These are phyloP conservation scores for Heteronetta atricapilla DNA, from an alignment of 2,113 vertebrate genomes.

Conservation along the genomic window DNA sequence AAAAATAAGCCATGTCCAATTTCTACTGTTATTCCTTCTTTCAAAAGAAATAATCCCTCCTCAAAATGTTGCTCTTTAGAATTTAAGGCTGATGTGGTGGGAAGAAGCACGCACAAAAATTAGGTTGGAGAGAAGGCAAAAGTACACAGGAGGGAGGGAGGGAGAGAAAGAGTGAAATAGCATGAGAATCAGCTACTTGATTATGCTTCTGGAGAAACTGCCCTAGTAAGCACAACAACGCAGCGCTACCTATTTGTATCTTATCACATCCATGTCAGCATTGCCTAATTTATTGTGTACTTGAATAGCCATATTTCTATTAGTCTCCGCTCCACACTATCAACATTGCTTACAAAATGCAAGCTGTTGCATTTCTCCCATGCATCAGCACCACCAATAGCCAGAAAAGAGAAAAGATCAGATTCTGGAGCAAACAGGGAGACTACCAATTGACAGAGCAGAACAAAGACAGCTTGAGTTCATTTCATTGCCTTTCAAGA, in stretches of 20 bases:
- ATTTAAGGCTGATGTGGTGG: background rate
- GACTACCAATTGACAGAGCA: slow-evolving; percentile 17
- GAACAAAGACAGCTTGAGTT: slow-evolving; percentile 61
- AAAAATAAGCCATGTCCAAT: background rate
- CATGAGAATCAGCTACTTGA: slow-evolving; percentile 36
- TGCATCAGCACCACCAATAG: slow-evolving; percentile 72
- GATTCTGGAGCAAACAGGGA: background rate
- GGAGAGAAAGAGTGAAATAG: background rate
- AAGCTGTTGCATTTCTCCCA: slow-evolving; percentile 23
- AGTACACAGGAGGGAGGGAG: background rate
- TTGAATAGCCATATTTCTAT: slow-evolving; percentile 68
- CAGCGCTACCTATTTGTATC: slow-evolving; percentile 40
- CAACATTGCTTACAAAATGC: slow-evolving; percentile 23
- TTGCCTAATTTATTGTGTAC: slow-evolving; percentile 65
- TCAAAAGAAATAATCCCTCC: background rate
- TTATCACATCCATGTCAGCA: slow-evolving; percentile 63
- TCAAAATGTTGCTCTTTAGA: background rate
- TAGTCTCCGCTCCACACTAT: slow-evolving; percentile 22
- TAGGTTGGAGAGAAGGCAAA: background rate
- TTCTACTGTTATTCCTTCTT: background rate
- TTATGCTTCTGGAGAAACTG: slow-evolving; percentile 52
- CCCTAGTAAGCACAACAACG: slow-evolving; percentile 45
- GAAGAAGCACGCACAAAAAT: background rate
- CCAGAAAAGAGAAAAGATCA: slow-evolving; percentile 45
- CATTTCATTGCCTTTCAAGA: slow-evolving; percentile 52